Conservation (phyloP, 2,797 vertebrate genomes). For the Lophius americanus region DNA sequence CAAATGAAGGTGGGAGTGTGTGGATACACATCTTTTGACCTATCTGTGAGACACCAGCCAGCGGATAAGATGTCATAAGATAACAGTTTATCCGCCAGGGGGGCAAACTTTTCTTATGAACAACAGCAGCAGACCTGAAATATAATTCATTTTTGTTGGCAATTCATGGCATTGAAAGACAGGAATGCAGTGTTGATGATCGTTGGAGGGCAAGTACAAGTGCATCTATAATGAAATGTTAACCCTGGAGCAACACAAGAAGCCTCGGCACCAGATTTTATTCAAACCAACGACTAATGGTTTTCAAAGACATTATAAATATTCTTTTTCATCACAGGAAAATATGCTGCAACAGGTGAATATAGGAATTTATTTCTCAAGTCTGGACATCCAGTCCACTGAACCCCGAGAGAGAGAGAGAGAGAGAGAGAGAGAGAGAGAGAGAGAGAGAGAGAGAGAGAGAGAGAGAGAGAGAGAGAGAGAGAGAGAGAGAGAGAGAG, state of each 20-base stretch:
- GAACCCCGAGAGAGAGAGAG: too few species aligned
- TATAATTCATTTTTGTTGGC: constrained; percentile 37
- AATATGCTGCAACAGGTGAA: neutral
- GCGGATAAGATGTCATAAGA: neutral
- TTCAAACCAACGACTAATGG: constrained; percentile 18
- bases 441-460: too few species aligned
- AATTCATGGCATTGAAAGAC: constrained; percentile 21
- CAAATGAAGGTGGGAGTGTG: constrained; percentile 5
- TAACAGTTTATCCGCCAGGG: constrained; percentile 20
- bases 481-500: too few species aligned
- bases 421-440: too few species aligned
- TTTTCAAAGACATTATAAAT: constrained; percentile 20
- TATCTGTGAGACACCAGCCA: constrained; percentile 29
- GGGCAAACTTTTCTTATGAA: constrained; percentile 45
- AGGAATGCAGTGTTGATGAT: constrained; percentile 3
- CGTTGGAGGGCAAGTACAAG: constrained; percentile 12
- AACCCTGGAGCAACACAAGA: constrained; percentile 13
- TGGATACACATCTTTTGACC: constrained; percentile 21
- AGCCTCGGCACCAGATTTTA: constrained; percentile 3
- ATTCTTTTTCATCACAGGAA: constrained; percentile 6
- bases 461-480: too few species aligned
- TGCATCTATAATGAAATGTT: constrained; percentile 20
- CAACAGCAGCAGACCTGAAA: constrained; percentile 41
- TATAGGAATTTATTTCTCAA: neutral
- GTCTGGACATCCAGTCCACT: constrained; percentile 1